Evolutionary conservation across 1,140 invertebrate species (phyloP), one percentile per base, ranked within the genome.

Genomic region (Drosophila arawakana): DNA sequence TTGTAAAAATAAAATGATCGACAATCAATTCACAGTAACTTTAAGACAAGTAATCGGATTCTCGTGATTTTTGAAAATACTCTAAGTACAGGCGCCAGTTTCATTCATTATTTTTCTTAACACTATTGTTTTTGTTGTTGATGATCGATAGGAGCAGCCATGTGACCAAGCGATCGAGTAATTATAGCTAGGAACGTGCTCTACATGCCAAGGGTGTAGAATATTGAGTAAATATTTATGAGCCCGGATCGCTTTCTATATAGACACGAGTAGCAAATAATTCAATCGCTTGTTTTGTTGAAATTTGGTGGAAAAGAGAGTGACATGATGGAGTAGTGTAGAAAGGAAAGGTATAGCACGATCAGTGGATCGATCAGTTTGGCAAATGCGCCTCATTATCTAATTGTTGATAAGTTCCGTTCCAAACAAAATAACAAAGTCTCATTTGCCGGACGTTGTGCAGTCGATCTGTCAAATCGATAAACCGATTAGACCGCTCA

Each of bases 391-490:
- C 68, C 68, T 79, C 52, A 76, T 79, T 79, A 73, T 79, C 74
- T 73, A 79, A 78, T 78, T 77, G 65, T 66, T 30, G 70, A 47
- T 43, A 62, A 70, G 66, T 70, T 70, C 72, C 72, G 69, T 66
- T 71, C 60, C 41, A 39, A 8, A 21, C 9, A 18, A 21, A 8
- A 50, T 6, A 21, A 21, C 18, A 21, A 13, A 30, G 3, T 30
- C 25, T 30, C 25, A 30, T 30, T 30, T 30, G 30, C 35, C 67
- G 67, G 67, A 70, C 67, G 47, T 70, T 65, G 60, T 63, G 49
- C 34, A 5, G 39, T 30, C 58, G 41, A 55, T 55, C 63, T n/a
- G 18, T 18, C 49, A 43, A 50, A 39, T 15, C 67, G 47, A 69
- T 44, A 6, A 41, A 11, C 41, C 47, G 11, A 70, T n/a, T 30